Evolutionary conservation across 2,888 invertebrate genomes (phyloP).

Genomic region (Notodonta ziczac): DNA sequence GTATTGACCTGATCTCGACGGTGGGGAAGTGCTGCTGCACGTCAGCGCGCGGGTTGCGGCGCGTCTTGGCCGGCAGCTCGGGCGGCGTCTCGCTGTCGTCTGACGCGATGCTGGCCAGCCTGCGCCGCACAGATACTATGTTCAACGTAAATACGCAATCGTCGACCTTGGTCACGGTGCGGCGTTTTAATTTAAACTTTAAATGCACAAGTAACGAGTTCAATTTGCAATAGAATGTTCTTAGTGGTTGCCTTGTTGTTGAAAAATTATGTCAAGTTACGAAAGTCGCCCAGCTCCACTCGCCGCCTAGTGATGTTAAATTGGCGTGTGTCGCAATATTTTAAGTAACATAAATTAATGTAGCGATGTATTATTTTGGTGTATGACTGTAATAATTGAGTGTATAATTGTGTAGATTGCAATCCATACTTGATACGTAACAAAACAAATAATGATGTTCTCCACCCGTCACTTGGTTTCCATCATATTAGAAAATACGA

Average conservation of each 20-base stretch:
- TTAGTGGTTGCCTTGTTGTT: not conserved
- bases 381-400: not conserved
- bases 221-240: not conserved
- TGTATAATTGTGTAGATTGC: not conserved
- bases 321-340: not conserved
- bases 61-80: conserved; percentile 86
- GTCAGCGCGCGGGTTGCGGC: conserved; percentile 76
- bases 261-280: too few species aligned
- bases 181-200: not conserved
- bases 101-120: conserved; percentile 76
- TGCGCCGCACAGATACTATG: conserved; percentile 31
- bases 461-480: not conserved
- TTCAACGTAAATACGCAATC: not conserved
- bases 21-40: conserved; percentile 77
- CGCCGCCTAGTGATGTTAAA: not conserved
- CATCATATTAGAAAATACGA: not conserved
- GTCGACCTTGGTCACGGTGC: not conserved
- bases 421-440: not conserved
- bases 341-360: conserved; percentile 2
- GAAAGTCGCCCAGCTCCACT: too few species aligned
- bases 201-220: not conserved
- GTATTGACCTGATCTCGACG: conserved; percentile 72
- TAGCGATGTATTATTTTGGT: conserved; percentile 1
- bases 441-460: not conserved
- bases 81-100: conserved; percentile 83